A percentile compares a stretch with the other conserved stretches of the same genome.
Conservation (phyloP, 2,113 vertebrate species). For the Lophura nycthemera region DNA sequence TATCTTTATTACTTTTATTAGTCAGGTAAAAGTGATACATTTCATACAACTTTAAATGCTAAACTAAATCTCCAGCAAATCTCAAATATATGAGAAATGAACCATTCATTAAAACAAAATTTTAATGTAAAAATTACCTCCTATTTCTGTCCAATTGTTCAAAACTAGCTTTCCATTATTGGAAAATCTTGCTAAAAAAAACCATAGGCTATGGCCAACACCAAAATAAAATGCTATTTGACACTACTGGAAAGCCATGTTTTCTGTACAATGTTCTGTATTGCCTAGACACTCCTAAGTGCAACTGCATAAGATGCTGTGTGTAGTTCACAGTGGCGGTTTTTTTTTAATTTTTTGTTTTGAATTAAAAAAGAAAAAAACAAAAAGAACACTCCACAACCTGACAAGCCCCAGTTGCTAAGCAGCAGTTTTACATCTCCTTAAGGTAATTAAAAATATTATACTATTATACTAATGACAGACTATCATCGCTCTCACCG, state of each 20-base stretch:
- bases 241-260: background rate
- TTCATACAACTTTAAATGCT: background rate
- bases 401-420: background rate
- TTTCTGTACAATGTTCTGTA: background rate
- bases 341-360: background rate
- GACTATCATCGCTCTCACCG: constrained; percentile 51
- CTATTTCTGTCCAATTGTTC: background rate
- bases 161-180: background rate
- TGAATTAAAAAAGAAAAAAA: background rate
- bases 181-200: background rate
- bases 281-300: background rate
- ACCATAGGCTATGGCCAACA: background rate
- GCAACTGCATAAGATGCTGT: background rate
- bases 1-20: background rate
- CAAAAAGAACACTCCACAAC: background rate
- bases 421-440: background rate
- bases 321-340: background rate
- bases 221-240: background rate
- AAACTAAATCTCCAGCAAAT: background rate
- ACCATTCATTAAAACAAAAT: constrained; percentile 18
- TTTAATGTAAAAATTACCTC: background rate
- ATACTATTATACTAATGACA: constrained; percentile 52
- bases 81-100: background rate
- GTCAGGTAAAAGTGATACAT: background rate
- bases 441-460: constrained; percentile 23